These are phyloP conservation scores for Drosophila aldrichi DNA, from an alignment of 2,888 invertebrate genomes.

Conservation along the genomic window DNA sequence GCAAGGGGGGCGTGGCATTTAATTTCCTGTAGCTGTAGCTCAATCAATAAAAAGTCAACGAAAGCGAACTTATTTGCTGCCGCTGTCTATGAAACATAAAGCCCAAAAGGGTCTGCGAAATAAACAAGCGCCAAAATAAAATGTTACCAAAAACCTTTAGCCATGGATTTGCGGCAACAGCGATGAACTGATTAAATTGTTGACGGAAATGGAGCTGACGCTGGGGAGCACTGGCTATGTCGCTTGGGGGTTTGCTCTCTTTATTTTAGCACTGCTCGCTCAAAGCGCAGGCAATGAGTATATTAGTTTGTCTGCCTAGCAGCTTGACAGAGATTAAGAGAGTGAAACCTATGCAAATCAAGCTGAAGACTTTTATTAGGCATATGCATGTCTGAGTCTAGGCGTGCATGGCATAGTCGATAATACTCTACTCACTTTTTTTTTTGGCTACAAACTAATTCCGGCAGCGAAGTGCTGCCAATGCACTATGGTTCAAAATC, in stretches of 20 bases:
- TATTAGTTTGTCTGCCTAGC: background rate
- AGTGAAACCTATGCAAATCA: background rate
- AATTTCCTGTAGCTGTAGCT: slow-evolving; percentile 65
- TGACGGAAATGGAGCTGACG: slow-evolving; percentile 54
- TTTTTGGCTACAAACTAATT: slow-evolving; percentile 62
- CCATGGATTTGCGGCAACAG: slow-evolving; percentile 64
- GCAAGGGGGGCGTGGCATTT: slow-evolving; percentile 53
- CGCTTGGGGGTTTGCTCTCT: slow-evolving; percentile 42
- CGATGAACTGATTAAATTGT: slow-evolving; percentile 79
- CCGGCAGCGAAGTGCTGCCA: slow-evolving; percentile 66
- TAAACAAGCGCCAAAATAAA: slow-evolving; percentile 53
- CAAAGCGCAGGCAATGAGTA: background rate
- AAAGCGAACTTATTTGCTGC: slow-evolving; percentile 59
- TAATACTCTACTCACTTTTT: background rate
- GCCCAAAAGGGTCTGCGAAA: slow-evolving; percentile 65
- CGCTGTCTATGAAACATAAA: slow-evolving; percentile 52
- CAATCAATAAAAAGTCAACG: slow-evolving; percentile 68
- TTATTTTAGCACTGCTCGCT: background rate
- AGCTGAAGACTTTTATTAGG: background rate
- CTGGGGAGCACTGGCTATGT: slow-evolving; percentile 5
- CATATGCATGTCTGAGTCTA: background rate
- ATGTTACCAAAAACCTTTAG: slow-evolving; percentile 58
- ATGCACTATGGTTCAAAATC: too few species aligned
- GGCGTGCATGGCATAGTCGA: background rate
- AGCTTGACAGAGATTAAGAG: background rate